phyloP scores from a whole-genome alignment of 2,797 vertebrate species.

The Miichthys miiuy region DNA sequence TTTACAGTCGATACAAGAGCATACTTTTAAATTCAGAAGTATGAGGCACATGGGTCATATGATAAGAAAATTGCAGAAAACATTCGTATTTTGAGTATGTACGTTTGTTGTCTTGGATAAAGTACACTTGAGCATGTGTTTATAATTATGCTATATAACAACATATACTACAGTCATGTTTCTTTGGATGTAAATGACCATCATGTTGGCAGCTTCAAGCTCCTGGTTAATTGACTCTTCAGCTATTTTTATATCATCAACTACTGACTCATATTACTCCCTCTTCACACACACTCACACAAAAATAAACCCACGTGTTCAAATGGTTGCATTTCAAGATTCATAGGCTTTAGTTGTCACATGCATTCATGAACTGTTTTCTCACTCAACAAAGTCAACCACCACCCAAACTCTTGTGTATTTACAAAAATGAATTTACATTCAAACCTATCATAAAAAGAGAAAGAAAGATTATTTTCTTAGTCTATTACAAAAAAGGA shows the following conservation, averaged over 20 bases:
- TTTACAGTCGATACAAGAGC: too few species aligned
- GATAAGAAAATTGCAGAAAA: background rate
- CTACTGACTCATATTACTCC: conserved; percentile 10
- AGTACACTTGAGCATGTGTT: too few species aligned
- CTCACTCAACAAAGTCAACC: background rate
- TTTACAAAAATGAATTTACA: background rate
- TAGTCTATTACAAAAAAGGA: too few species aligned
- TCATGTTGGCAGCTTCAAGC: background rate
- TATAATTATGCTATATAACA: background rate
- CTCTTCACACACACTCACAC: background rate
- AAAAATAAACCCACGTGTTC: conserved; percentile 18
- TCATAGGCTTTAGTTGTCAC: background rate
- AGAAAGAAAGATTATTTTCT: background rate
- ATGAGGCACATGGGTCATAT: background rate
- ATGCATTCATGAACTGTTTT: background rate
- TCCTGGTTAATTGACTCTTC: conserved; percentile 3
- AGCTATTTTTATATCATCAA: conserved; percentile 28
- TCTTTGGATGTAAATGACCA: background rate
- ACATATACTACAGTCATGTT: background rate
- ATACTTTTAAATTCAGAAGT: background rate
- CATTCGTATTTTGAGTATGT: too few species aligned
- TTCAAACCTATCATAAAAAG: background rate
- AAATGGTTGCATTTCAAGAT: background rate
- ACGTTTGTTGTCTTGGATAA: too few species aligned
- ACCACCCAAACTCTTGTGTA: background rate